Percentiles rank a stretch among this genome's conserved stretches.
Conservation (phyloP, 2,797 vertebrate species). For the Sciurus carolinensis region DNA sequence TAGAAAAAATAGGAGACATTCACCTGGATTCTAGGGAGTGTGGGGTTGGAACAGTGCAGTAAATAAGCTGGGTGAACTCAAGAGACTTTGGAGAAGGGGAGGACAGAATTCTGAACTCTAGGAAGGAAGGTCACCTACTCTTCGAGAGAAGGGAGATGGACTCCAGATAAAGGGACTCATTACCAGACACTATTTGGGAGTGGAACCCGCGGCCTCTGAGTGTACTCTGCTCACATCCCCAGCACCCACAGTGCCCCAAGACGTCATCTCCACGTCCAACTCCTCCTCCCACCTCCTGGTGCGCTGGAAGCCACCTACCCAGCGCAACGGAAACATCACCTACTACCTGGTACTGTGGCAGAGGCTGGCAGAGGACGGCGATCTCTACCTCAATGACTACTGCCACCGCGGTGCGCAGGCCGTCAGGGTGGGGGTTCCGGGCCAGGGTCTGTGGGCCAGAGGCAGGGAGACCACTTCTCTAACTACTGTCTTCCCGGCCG, state of each 20-base stretch:
- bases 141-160: not conserved
- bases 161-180: not conserved
- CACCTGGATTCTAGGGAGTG: not conserved
- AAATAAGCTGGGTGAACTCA: not conserved
- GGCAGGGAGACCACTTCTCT: not conserved
- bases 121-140: not conserved
- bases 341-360: constrained; percentile 93
- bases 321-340: constrained; percentile 90
- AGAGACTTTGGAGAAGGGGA: not conserved
- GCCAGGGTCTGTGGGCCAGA: rapidly evolving
- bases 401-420: constrained; percentile 90
- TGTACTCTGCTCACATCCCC: not conserved
- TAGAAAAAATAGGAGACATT: not conserved
- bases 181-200: not conserved
- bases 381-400: constrained; percentile 91
- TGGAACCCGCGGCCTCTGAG: not conserved
- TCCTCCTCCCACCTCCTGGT: constrained; percentile 91
- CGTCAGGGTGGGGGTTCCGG: not conserved
- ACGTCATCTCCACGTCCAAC: constrained; percentile 91
- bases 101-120: not conserved
- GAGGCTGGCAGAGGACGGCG: constrained; percentile 89
- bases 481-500: rapidly evolving
- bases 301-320: constrained; percentile 91
- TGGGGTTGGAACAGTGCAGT: not conserved
- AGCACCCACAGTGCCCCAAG: constrained; percentile 91